Evolutionary conservation across 2,888 invertebrate genomes (phyloP), one percentile per base, ranked within the genome.

Genomic region (Bellardia bayeri): DNA sequence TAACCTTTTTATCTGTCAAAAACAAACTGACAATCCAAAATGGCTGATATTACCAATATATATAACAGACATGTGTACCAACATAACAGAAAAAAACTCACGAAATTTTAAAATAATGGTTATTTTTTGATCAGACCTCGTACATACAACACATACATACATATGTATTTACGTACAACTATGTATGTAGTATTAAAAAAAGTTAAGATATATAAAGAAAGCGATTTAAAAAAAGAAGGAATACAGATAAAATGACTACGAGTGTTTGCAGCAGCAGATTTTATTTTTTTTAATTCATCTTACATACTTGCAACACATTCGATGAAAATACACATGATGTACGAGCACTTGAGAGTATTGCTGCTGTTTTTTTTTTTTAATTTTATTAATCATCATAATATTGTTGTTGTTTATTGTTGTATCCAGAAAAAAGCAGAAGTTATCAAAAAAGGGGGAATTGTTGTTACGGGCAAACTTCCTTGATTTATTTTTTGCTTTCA

Each of bases 171-270:
- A 37, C 37, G 4, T 37, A 75, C n/a, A 11, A 37, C 42, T 3
- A 49, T n/a, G 33, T 16, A 42, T n/a, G 23, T 23, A 23, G 23
- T 23, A 23, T 54, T 49, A 74, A 56, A 33, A 40, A 13, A 51
- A 11, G 16, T 58, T 74, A 61, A 75, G 40, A 51, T 40, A 51
- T 68, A 49, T n/a, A 16, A 37, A 66, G 58, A 74, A 82, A 61
- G 66, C 49, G 7, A 40, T 82, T 58, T 68, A 63, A 11, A 75
- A 54, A 54, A 69, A 71, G 9, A 54, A 74, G 16, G 33, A 56
- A 56, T 42, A 74, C 45, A 72, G 78, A 84, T 72, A 66, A 84
- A 78, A 84, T 64, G 61, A 66, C 68, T 69, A 51, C 69, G 69
- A 23, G 23, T 23, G 1, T 1, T 23, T 63, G 51, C 58, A 58